Percentiles rank a stretch among this genome's conserved stretches.
Evolutionary conservation across 1,140 invertebrate species (phyloP).

Genomic region (Atta colombica): DNA sequence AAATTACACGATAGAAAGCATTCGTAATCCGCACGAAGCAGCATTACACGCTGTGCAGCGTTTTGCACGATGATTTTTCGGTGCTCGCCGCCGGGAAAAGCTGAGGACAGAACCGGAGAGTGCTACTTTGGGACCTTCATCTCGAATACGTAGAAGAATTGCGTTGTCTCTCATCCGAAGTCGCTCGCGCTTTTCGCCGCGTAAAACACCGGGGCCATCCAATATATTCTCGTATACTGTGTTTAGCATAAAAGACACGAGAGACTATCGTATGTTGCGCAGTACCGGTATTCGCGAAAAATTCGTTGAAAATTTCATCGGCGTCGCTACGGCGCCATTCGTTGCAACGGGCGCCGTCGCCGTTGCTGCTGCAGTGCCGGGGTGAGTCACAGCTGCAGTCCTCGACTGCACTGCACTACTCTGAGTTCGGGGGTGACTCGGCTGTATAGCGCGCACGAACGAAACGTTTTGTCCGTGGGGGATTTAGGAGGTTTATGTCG

Average conservation of each 20-base stretch:
- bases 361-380: constrained; percentile 41
- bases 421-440: constrained; percentile 18
- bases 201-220: background rate
- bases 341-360: constrained; percentile 60
- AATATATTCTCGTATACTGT: constrained; percentile 49
- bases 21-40: constrained; percentile 11
- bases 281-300: constrained; percentile 57
- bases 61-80: background rate
- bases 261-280: constrained; percentile 24
- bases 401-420: constrained; percentile 51
- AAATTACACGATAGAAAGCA: constrained; percentile 35
- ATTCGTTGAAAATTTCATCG: constrained; percentile 75
- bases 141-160: constrained; percentile 44
- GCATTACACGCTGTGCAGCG: background rate
- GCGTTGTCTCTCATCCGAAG: constrained; percentile 18
- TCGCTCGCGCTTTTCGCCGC: constrained; percentile 4
- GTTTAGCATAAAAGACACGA: constrained; percentile 51
- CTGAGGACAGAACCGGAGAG: background rate
- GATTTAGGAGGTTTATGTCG: constrained; percentile 72
- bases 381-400: constrained; percentile 69
- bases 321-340: constrained; percentile 52
- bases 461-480: constrained; percentile 64
- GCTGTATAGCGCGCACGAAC: constrained; percentile 48
- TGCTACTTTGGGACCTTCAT: constrained; percentile 7
- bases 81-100: background rate